Conservation (phyloP, 2,888 invertebrate genomes). For the Sceliomorpha sp. region DNA sequence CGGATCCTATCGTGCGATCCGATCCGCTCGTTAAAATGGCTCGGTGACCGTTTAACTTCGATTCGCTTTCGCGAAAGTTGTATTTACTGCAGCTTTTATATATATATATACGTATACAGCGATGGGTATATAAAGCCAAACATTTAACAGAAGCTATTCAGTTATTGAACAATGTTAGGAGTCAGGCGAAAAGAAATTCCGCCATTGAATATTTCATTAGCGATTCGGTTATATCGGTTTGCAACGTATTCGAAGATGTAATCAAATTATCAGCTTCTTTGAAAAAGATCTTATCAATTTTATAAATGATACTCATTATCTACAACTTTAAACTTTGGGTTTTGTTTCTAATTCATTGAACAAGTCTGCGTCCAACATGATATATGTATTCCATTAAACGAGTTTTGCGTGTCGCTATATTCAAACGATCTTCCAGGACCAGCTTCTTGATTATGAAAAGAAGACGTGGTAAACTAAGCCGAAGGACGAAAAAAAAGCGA, state of each 20-base stretch:
- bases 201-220: too few species aligned
- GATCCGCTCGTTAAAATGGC: slow-evolving; percentile 68
- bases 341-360: too few species aligned
- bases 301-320: too few species aligned
- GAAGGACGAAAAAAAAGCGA: slow-evolving; percentile 17
- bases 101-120: slow-evolving; percentile 43
- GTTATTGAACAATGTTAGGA: slow-evolving; percentile 36
- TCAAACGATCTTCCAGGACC: too few species aligned
- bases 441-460: too few species aligned
- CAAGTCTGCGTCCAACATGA: too few species aligned
- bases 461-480: not conserved
- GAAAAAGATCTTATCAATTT: too few species aligned
- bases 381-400: too few species aligned
- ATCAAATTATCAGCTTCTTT: too few species aligned
- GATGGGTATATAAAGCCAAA: slow-evolving; percentile 36
- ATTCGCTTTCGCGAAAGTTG: slow-evolving; percentile 63
- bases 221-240: too few species aligned
- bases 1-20: slow-evolving; percentile 62
- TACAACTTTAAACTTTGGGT: too few species aligned
- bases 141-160: slow-evolving; percentile 39
- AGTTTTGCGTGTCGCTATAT: too few species aligned
- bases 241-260: slow-evolving; percentile 11
- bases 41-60: slow-evolving; percentile 62
- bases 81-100: slow-evolving; percentile 22
- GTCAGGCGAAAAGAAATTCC: slow-evolving; percentile 8